Conservation (phyloP, 2,888 invertebrate genomes). For the Machimus rusticus region DNA sequence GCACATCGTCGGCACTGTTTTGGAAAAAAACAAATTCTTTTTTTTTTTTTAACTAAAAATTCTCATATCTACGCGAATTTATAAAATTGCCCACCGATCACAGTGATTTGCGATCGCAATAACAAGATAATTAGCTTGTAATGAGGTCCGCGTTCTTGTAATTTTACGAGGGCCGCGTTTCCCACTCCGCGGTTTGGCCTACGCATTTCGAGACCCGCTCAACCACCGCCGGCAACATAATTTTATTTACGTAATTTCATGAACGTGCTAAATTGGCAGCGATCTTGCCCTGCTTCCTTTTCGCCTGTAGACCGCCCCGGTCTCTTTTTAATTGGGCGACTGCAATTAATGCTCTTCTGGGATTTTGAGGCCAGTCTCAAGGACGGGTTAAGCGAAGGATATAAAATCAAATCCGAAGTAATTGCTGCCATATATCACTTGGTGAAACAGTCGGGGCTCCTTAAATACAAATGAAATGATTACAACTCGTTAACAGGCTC, state of each 20-base stretch:
- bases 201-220: neutral
- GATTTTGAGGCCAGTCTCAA: neutral
- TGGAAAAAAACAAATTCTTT: neutral
- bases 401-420: neutral
- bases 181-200: neutral
- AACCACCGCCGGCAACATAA: neutral
- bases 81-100: conserved; percentile 11
- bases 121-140: conserved; percentile 35
- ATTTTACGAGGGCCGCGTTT: neutral
- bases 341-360: neutral
- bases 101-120: conserved; percentile 31
- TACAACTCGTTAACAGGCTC: neutral
- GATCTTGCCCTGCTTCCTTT: neutral
- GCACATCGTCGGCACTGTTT: conserved; percentile 5
- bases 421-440: neutral
- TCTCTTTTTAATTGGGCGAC: neutral
- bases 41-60: neutral
- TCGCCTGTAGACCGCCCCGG: neutral
- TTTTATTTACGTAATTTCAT: neutral
- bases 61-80: neutral
- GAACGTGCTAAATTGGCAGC: neutral
- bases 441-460: neutral
- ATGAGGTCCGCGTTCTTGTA: conserved; percentile 25
- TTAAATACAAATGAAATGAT: neutral
- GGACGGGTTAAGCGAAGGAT: neutral